Evolutionary conservation across 2,888 invertebrate species (phyloP).

Genomic region (Drosophila yooni): DNA sequence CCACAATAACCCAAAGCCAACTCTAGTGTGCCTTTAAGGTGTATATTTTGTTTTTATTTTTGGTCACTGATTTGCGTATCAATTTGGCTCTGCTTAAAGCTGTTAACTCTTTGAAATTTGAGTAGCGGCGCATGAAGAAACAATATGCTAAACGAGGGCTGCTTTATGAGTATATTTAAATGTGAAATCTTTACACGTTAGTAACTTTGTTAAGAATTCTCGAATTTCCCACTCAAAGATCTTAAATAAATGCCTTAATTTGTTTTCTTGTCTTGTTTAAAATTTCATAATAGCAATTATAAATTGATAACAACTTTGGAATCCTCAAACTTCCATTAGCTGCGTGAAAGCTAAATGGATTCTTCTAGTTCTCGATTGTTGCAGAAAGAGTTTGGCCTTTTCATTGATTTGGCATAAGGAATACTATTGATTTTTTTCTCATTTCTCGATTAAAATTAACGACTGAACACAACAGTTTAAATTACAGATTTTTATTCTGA

Average conservation of each 20-base stretch:
- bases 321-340: neutral
- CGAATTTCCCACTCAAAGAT: neutral
- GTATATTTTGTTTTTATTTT: slow-evolving; percentile 28
- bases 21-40: slow-evolving; percentile 16
- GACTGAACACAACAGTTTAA: too few relatives aligned
- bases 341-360: neutral
- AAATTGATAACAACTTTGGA: neutral
- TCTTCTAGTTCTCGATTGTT: too few relatives aligned
- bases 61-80: slow-evolving; percentile 55
- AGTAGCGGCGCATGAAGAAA: slow-evolving; percentile 40
- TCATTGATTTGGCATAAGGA: too few relatives aligned
- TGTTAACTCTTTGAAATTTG: slow-evolving; percentile 75
- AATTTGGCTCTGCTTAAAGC: slow-evolving; percentile 44
- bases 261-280: neutral
- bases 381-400: too few relatives aligned
- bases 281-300: neutral
- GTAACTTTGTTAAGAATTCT: neutral
- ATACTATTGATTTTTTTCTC: too few relatives aligned
- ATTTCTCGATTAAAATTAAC: too few relatives aligned
- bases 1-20: slow-evolving; percentile 32
- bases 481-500: too few relatives aligned
- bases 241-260: neutral
- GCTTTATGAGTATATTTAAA: slow-evolving; percentile 11
- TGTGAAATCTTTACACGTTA: neutral
- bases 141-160: slow-evolving; percentile 40